phyloP scores from a whole-genome alignment of 2,797 vertebrate species.

The Mormyrus hasselquistii region DNA sequence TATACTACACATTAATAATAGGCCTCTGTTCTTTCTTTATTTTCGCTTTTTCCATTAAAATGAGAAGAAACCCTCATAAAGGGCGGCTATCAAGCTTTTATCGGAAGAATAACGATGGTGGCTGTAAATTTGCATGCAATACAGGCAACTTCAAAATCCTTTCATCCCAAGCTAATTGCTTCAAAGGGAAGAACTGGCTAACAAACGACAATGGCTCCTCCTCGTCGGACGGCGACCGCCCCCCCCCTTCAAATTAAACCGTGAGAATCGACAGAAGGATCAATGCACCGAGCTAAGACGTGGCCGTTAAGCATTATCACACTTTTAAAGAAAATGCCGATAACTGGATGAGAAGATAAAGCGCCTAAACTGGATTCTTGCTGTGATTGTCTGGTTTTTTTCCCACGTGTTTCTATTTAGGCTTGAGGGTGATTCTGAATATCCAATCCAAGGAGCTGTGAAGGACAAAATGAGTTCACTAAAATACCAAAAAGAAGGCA shows the following conservation, averaged over 20 bases:
- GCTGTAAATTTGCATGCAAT: constrained; percentile 15
- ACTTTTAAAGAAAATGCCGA: constrained; percentile 15
- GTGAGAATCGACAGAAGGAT: constrained; percentile 29
- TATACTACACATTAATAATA: constrained; percentile 1
- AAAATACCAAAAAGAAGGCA: background rate
- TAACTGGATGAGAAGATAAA: constrained; percentile 5
- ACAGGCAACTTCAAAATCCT: constrained; percentile 28
- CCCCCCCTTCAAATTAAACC: constrained; percentile 25
- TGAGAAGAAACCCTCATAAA: background rate
- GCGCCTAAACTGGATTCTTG: constrained; percentile 6
- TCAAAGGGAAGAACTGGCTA: constrained; percentile 25
- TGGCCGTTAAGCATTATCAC: constrained; percentile 26
- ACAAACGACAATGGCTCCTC: constrained; percentile 22
- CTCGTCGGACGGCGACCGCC: background rate
- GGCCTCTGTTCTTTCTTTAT: background rate
- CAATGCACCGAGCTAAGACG: constrained; percentile 26
- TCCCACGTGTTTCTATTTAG: constrained; percentile 1
- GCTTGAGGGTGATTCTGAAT: background rate
- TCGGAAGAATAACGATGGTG: constrained; percentile 17
- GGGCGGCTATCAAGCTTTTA: constrained; percentile 13
- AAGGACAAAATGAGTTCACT: background rate
- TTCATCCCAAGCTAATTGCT: constrained; percentile 34
- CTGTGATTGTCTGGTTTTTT: background rate
- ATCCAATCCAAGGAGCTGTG: background rate
- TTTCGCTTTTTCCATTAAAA: background rate